Evolutionary conservation across 2,888 invertebrate genomes (phyloP).

Genomic region (Carpatolechia fugitivella): DNA sequence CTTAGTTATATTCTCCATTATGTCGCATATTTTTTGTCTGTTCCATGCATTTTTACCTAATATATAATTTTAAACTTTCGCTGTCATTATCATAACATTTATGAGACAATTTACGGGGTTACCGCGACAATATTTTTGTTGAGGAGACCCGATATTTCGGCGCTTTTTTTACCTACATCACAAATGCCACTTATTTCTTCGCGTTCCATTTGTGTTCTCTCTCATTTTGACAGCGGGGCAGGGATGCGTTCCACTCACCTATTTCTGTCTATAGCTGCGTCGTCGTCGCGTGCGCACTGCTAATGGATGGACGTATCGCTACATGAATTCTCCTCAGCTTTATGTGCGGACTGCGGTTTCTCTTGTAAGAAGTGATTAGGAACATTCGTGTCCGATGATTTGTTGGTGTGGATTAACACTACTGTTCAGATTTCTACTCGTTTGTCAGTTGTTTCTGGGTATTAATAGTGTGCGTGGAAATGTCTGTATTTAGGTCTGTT

Average conservation of each 20-base stretch:
- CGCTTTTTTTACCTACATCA: neutral
- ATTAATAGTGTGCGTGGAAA: neutral
- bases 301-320: slow-evolving; percentile 30
- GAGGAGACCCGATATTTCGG: too few species aligned
- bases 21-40: too few species aligned
- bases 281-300: slow-evolving; percentile 23
- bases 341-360: slow-evolving; percentile 26
- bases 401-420: slow-evolving; percentile 6
- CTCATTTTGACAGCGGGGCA: slow-evolving; percentile 7
- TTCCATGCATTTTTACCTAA: too few species aligned
- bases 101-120: too few species aligned
- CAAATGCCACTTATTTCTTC: neutral
- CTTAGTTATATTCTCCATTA: too few species aligned
- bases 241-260: slow-evolving; percentile 25
- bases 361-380: slow-evolving; percentile 22
- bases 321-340: slow-evolving; percentile 39
- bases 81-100: too few species aligned
- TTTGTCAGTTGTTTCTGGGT: slow-evolving; percentile 1
- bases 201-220: neutral
- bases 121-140: too few species aligned
- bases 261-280: slow-evolving; percentile 27
- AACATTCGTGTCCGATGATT: slow-evolving; percentile 8
- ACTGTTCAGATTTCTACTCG: slow-evolving; percentile 4
- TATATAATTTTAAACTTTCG: too few species aligned
- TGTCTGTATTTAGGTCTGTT: neutral